Percentiles rank a stretch among this genome's conserved stretches.
Evolutionary conservation across 2,888 invertebrate genomes (phyloP).

Genomic region (Bombyx huttoni): DNA sequence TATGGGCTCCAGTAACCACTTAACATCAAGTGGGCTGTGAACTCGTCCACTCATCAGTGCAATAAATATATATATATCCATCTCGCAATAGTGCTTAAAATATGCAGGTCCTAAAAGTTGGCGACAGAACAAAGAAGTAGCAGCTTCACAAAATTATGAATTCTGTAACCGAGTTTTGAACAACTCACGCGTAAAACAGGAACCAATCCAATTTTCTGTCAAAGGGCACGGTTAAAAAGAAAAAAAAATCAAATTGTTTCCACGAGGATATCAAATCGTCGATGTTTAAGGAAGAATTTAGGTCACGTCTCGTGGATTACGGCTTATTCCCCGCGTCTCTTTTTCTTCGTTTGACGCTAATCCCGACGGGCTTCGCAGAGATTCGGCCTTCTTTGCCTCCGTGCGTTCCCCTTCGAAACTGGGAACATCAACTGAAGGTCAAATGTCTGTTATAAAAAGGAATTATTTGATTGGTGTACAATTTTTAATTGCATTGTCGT

Average conservation of each 20-base stretch:
- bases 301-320: constrained; percentile 69
- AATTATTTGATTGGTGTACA: background rate
- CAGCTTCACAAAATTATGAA: constrained; percentile 4
- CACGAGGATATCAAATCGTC: constrained; percentile 61
- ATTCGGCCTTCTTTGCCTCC: constrained; percentile 38
- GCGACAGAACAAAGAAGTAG: background rate
- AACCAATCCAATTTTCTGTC: constrained; percentile 37
- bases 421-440: constrained; percentile 35
- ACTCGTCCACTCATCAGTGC: too few species aligned
- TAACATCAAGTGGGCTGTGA: too few species aligned
- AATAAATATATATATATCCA: too few species aligned
- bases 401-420: constrained; percentile 17
- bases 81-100: background rate
- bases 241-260: constrained; percentile 63
- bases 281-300: constrained; percentile 64
- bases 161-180: constrained; percentile 15
- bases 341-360: constrained; percentile 69
- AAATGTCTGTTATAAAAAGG: constrained; percentile 3
- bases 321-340: constrained; percentile 65
- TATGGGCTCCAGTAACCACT: too few species aligned
- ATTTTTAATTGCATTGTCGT: background rate
- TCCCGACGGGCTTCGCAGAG: constrained; percentile 54
- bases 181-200: constrained; percentile 33
- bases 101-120: background rate
- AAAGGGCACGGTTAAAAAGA: constrained; percentile 34